A percentile compares a stretch with the other conserved stretches of the same genome.
These are phyloP conservation scores for Trichogramma evanescens DNA, from an alignment of 2,888 invertebrate species.

Conservation along the genomic window DNA sequence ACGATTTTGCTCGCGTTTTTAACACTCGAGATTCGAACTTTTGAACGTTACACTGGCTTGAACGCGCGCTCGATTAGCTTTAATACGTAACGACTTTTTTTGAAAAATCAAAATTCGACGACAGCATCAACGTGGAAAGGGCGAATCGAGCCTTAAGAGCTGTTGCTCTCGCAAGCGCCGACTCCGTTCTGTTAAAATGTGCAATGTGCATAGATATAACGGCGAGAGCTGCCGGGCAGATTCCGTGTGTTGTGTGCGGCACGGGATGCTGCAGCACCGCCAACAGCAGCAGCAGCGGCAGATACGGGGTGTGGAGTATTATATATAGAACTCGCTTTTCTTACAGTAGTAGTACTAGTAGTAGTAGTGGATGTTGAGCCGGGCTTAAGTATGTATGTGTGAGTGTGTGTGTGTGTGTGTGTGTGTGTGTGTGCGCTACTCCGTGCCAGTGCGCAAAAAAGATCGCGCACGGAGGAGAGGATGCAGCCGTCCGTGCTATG, in stretches of 20 bases:
- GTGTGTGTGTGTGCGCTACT: no score
- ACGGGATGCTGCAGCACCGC: background rate
- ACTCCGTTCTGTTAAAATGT: constrained; percentile 9
- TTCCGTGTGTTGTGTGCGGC: background rate
- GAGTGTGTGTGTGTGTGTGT: no score
- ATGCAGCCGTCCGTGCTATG: background rate
- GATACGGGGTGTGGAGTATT: background rate
- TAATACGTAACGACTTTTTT: no score
- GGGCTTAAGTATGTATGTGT: no score
- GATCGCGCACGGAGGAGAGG: constrained; percentile 15
- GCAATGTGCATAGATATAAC: background rate
- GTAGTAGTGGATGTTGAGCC: no score
- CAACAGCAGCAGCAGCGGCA: background rate
- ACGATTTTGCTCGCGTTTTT: no score
- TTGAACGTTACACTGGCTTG: no score
- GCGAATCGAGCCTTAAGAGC: background rate
- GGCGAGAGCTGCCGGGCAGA: no score
- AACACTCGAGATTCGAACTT: no score
- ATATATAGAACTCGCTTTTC: no score
- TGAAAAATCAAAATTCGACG: background rate
- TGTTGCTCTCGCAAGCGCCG: constrained; percentile 12
- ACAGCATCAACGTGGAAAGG: background rate
- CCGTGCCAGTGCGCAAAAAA: constrained; percentile 6
- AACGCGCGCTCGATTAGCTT: no score
- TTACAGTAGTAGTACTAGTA: no score